phyloP scores from a whole-genome alignment of 2,888 invertebrate genomes.

The Pterostichus madidus region DNA sequence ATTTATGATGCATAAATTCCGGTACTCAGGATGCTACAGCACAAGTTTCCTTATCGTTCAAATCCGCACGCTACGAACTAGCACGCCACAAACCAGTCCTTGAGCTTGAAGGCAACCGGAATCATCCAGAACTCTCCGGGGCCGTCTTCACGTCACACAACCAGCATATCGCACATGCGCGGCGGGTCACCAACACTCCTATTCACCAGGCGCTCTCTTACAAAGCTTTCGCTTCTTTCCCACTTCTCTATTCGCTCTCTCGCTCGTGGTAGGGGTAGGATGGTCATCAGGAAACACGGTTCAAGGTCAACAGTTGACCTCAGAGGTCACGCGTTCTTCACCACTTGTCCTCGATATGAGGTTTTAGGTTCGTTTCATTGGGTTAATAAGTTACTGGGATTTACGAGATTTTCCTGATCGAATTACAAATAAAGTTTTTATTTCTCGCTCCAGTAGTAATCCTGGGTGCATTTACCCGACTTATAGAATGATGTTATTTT shows the following conservation, averaged over 20 bases:
- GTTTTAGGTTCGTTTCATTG: conserved; percentile 7
- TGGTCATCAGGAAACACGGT: conserved; percentile 18
- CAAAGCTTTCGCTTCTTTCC: background rate
- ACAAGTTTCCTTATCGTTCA: background rate
- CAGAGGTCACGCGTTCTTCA: background rate
- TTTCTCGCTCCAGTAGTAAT: background rate
- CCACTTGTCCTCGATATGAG: conserved; percentile 13
- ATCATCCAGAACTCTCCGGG: background rate
- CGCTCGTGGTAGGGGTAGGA: too few relatives aligned
- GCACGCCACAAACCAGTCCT: background rate
- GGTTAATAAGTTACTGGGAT: conserved; percentile 33
- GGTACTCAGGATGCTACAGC: too few relatives aligned
- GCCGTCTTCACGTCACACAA: conserved; percentile 1
- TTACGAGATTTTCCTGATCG: conserved; percentile 28
- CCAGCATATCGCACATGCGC: conserved; percentile 24
- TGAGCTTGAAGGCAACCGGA: background rate
- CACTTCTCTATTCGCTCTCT: background rate
- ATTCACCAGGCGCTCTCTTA: background rate
- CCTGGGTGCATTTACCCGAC: background rate
- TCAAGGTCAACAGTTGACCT: conserved; percentile 43
- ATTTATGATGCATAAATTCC: too few relatives aligned
- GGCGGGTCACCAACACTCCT: background rate
- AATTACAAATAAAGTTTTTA: conserved; percentile 39
- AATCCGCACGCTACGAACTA: background rate
- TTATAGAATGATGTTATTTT: background rate